Conservation (phyloP, 1,140 invertebrate genomes). For the Drosophila yakuba region DNA sequence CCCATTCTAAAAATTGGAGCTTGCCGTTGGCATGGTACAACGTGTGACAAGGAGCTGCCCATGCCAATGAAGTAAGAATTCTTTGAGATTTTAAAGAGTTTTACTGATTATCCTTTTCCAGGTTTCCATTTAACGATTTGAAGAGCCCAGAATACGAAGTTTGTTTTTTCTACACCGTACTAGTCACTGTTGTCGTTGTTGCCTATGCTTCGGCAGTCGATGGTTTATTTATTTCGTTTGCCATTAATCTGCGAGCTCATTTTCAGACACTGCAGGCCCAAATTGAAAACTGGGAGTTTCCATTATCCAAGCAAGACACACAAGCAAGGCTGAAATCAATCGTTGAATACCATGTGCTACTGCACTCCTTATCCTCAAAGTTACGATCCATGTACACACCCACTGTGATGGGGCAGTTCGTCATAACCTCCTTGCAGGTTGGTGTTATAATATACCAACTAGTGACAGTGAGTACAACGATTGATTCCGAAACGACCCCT, state of each 20-base stretch:
- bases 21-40: conserved; percentile 26
- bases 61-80: conserved; percentile 75
- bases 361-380: conserved; percentile 48
- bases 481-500: neutral
- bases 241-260: conserved; percentile 74
- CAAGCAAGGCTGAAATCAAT: conserved; percentile 30
- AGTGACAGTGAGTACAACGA: conserved; percentile 48
- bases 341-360: conserved; percentile 58
- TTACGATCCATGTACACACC: conserved; percentile 62
- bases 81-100: neutral
- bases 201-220: conserved; percentile 70
- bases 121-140: conserved; percentile 68
- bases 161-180: conserved; percentile 57
- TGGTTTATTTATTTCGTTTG: conserved; percentile 73
- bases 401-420: conserved; percentile 76
- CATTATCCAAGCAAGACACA: neutral
- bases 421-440: conserved; percentile 76
- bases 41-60: conserved; percentile 54
- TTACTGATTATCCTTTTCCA: conserved; percentile 11
- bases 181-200: conserved; percentile 67
- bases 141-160: conserved; percentile 65
- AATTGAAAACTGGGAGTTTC: conserved; percentile 33
- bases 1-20: conserved; percentile 60
- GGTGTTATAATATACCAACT: conserved; percentile 83
- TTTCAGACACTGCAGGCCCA: conserved; percentile 64